A percentile compares a stretch with the other conserved stretches of the same genome.
These are phyloP conservation scores for Gallinago paraguaiae DNA, from an alignment of 2,113 vertebrate genomes.

Conservation along the genomic window DNA sequence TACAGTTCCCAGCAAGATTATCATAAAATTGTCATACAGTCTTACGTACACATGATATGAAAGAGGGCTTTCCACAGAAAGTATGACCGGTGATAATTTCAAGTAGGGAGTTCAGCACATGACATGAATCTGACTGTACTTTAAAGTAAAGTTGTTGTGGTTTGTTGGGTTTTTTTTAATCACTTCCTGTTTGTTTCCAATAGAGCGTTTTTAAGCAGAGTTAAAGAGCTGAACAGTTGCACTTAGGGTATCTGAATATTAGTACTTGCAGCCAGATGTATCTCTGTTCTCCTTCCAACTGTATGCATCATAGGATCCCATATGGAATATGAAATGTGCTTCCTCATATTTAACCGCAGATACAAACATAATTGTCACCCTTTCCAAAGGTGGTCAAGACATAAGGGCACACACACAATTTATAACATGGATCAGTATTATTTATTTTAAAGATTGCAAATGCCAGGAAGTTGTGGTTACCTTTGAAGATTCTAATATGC, in stretches of 20 bases:
- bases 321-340: not conserved
- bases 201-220: not conserved
- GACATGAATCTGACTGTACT: accelerated
- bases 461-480: not conserved
- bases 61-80: not conserved
- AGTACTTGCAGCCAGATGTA: not conserved
- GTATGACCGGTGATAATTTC: not conserved
- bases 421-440: not conserved
- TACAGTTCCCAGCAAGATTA: not conserved
- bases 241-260: not conserved
- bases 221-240: not conserved
- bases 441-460: not conserved
- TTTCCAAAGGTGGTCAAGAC: constrained; percentile 5
- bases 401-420: not conserved
- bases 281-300: not conserved
- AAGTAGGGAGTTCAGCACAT: not conserved
- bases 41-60: not conserved
- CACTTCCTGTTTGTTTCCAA: not conserved
- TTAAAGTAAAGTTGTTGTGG: not conserved
- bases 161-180: not conserved
- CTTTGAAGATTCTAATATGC: constrained; percentile 17
- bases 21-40: not conserved
- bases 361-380: not conserved
- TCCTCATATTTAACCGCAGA: constrained; percentile 10
- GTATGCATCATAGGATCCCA: not conserved